Base-by-base conservation (phyloP, 2,113 vertebrate species). In the Entosphenus tridentatus region DNA sequence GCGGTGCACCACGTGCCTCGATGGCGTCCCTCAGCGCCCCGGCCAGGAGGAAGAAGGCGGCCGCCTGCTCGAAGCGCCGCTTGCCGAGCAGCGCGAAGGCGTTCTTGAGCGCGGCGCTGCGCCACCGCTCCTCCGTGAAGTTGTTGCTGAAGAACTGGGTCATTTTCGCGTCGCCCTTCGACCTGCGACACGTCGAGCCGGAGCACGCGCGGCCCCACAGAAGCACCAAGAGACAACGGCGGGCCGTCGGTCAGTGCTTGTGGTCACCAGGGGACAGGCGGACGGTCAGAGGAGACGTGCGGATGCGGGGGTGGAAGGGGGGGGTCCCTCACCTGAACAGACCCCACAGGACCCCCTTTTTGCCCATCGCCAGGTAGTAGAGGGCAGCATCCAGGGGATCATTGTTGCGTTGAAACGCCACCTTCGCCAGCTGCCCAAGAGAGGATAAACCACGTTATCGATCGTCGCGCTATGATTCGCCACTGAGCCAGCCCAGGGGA, bases 331-430 rank as follows among this genome's bases (percentile, higher is more conserved):
- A 95, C 93, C 93, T 86, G 78, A 98, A 98, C 5, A 98, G 80
- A 55, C 93, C 93, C 93, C 93, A 98, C 8, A 98, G 82, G 55
- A 98, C 88, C 18, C 90, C 92, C 74, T 96, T 98, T 76, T 95
- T 98, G 82, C 93, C 96, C 87, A 89, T 95, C 57, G 92, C 86
- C 76, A 98, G 84, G 76, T 89, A 96, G 78, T 96, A 96, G 8
- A 98, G 77, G 8, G 92, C 92, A 76, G 90, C 89, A 75, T 98
- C 93, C 77, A 98, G 80, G 6, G 93, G 89, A 74, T 96, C 88
- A 8, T 80, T 95, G 76, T 98, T 85, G 75, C 86, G 86, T 77
- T 96, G 89, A 80, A 98, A 98, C 0, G 92, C 80, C 74, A 90
- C 86, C 83, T 98, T 98, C 72, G 88, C 84, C 75, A 86, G 82